These are phyloP conservation scores for Drosophila saltans DNA, from an alignment of 1,140 invertebrate species.

Conservation along the genomic window DNA sequence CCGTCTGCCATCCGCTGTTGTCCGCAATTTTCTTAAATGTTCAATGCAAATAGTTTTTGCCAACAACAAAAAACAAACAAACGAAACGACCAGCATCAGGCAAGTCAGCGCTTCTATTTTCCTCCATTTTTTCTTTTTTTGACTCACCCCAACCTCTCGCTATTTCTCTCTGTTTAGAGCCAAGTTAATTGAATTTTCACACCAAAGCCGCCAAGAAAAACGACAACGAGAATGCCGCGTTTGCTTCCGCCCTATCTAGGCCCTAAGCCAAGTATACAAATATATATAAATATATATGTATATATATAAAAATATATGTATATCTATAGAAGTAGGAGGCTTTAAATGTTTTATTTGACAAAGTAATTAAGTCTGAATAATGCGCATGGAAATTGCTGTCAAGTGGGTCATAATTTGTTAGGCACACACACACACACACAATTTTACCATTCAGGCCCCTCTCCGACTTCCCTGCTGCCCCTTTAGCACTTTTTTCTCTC, in stretches of 20 bases:
- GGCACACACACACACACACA: conserved; percentile 24
- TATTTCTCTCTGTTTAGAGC: conserved; percentile 50
- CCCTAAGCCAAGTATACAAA: conserved; percentile 14
- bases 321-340: conserved; percentile 10
- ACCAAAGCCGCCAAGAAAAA: conserved; percentile 40
- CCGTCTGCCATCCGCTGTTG: neutral
- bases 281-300: neutral
- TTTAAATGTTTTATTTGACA: conserved; percentile 68
- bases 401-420: conserved; percentile 66
- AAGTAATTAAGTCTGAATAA: conserved; percentile 75
- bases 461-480: neutral
- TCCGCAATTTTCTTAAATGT: conserved; percentile 43
- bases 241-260: conserved; percentile 4
- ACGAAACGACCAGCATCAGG: neutral
- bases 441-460: conserved; percentile 6
- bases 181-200: conserved; percentile 77
- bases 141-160: conserved; percentile 2
- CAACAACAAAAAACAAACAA: neutral
- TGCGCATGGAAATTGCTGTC: conserved; percentile 66
- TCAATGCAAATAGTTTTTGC: conserved; percentile 66
- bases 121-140: neutral
- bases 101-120: neutral
- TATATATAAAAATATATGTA: neutral
- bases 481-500: neutral
- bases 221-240: conserved; percentile 19